Percentiles rank a stretch among this genome's conserved stretches.
These are phyloP conservation scores for Macheiramphus alcinus DNA, from an alignment of 2,113 vertebrate genomes.

Conservation along the genomic window DNA sequence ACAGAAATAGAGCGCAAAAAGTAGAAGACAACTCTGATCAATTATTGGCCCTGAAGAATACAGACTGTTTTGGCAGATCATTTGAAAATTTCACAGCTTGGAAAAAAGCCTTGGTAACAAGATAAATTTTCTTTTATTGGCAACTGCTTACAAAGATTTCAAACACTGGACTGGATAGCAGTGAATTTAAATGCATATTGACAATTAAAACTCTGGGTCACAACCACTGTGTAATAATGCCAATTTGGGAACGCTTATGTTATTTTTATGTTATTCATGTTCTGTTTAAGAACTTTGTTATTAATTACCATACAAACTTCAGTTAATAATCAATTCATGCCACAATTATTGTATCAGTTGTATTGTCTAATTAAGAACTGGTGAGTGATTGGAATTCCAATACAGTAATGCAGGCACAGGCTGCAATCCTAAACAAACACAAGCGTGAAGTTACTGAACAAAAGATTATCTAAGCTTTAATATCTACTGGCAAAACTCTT, in stretches of 20 bases:
- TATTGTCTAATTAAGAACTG: slow-evolving; percentile 68
- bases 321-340: slow-evolving; percentile 39
- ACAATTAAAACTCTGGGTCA: background rate
- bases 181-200: background rate
- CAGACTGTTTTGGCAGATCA: slow-evolving; percentile 10
- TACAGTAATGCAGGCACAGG: slow-evolving; percentile 35
- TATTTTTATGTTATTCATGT: background rate
- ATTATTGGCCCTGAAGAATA: background rate
- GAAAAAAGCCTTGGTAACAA: background rate
- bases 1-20: background rate
- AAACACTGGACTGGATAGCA: background rate
- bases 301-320: background rate
- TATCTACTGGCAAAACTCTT: slow-evolving; percentile 71
- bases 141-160: background rate
- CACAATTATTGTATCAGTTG: slow-evolving; percentile 47
- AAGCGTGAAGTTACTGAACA: slow-evolving; percentile 59
- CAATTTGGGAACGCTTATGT: background rate
- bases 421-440: slow-evolving; percentile 67
- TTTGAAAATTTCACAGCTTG: background rate
- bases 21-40: background rate
- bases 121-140: slow-evolving; percentile 15
- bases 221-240: background rate
- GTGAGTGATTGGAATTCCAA: slow-evolving; percentile 71
- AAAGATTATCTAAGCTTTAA: slow-evolving; percentile 67
- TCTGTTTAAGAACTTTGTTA: background rate